These are phyloP conservation scores for Micrastur ruficollis DNA, from an alignment of 2,797 vertebrate species.

Conservation along the genomic window DNA sequence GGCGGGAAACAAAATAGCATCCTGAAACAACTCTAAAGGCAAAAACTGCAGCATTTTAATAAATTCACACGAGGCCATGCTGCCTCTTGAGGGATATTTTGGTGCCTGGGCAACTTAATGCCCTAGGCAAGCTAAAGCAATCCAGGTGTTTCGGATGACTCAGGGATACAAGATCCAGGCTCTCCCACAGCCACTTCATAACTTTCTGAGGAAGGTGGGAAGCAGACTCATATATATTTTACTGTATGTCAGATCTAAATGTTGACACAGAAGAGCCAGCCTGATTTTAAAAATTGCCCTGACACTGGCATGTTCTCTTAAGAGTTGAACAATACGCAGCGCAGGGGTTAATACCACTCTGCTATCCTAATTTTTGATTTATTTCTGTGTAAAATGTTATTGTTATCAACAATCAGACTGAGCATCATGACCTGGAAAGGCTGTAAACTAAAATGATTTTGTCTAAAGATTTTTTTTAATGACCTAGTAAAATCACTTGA, in stretches of 20 bases:
- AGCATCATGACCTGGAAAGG: background rate
- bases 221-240: background rate
- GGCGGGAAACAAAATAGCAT: background rate
- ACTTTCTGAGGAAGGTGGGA: background rate
- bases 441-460: background rate
- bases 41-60: background rate
- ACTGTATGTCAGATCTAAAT: background rate
- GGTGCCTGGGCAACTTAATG: background rate
- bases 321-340: background rate
- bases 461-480: background rate
- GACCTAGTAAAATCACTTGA: background rate
- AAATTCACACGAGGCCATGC: background rate
- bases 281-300: background rate
- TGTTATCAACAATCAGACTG: background rate
- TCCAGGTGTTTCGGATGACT: background rate
- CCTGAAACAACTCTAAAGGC: background rate
- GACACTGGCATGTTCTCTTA: background rate
- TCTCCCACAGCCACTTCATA: background rate
- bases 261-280: background rate
- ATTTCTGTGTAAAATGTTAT: background rate
- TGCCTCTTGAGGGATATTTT: background rate
- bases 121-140: background rate
- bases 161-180: background rate
- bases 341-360: background rate
- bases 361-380: background rate